Conservation (phyloP, 2,888 invertebrate genomes). For the Ennomos erosarius region DNA sequence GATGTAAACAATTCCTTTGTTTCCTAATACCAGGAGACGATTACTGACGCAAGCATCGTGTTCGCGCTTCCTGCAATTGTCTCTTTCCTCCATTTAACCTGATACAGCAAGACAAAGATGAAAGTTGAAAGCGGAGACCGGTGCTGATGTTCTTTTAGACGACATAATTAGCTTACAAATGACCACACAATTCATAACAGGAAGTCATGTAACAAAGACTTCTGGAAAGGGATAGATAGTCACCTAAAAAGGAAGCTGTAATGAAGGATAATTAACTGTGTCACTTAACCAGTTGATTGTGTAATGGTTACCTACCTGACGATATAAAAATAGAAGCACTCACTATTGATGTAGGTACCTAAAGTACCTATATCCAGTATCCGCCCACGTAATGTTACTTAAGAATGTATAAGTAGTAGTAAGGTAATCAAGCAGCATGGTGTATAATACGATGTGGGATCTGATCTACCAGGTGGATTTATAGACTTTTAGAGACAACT, state of each 20-base stretch:
- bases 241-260: conserved; percentile 26
- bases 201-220: conserved; percentile 14
- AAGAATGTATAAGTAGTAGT: too few species aligned
- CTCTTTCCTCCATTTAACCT: conserved; percentile 9
- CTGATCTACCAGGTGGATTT: conserved; percentile 15
- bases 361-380: too few species aligned
- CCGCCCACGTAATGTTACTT: too few species aligned
- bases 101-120: conserved; percentile 22
- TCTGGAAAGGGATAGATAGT: conserved; percentile 1
- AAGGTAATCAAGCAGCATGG: background rate
- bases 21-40: conserved; percentile 47
- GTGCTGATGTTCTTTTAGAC: conserved; percentile 7
- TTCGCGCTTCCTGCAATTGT: conserved; percentile 49
- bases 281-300: conserved; percentile 13
- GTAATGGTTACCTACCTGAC: conserved; percentile 23
- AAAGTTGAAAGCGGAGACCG: conserved; percentile 39
- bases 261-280: conserved; percentile 33
- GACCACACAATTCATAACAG: conserved; percentile 12
- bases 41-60: conserved; percentile 50
- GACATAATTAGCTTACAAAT: background rate
- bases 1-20: conserved; percentile 70
- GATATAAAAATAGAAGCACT: conserved; percentile 18
- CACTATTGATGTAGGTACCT: conserved; percentile 1
- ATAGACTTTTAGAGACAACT: conserved; percentile 1
- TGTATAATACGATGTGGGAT: conserved; percentile 2